Conservation (phyloP, 2,113 vertebrate genomes). For the Phocoena phocoena region DNA sequence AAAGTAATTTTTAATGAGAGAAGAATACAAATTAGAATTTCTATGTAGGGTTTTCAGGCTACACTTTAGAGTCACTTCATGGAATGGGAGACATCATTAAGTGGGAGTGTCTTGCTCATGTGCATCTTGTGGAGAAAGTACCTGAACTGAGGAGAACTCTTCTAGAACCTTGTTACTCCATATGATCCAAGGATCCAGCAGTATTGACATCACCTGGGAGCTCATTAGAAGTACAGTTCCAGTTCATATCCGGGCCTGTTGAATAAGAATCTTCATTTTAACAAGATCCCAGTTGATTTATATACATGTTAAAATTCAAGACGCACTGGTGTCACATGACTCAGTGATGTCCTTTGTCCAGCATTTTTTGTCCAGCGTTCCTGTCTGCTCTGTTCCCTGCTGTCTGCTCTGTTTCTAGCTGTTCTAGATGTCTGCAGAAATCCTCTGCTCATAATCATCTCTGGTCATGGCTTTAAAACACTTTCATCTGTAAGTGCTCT, state of each 20-base stretch:
- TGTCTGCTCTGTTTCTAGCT: not conserved
- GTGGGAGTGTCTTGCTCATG: not conserved
- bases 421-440: not conserved
- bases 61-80: not conserved
- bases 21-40: slow-evolving; percentile 20
- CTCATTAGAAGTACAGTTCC: not conserved
- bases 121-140: not conserved
- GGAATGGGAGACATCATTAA: not conserved
- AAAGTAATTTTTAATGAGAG: not conserved
- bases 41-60: not conserved
- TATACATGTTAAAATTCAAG: not conserved
- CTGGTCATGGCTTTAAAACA: not conserved
- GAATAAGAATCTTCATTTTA: slow-evolving; percentile 12
- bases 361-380: not conserved
- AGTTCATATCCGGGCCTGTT: not conserved
- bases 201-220: not conserved
- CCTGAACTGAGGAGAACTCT: not conserved
- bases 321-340: not conserved
- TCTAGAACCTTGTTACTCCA: not conserved
- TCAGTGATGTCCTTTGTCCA: not conserved
- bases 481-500: not conserved
- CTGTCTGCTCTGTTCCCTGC: not conserved
- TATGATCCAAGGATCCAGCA: not conserved
- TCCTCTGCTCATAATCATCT: not conserved
- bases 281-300: not conserved